phyloP scores from a whole-genome alignment of 2,888 invertebrate species.

The Drosophila recens region DNA sequence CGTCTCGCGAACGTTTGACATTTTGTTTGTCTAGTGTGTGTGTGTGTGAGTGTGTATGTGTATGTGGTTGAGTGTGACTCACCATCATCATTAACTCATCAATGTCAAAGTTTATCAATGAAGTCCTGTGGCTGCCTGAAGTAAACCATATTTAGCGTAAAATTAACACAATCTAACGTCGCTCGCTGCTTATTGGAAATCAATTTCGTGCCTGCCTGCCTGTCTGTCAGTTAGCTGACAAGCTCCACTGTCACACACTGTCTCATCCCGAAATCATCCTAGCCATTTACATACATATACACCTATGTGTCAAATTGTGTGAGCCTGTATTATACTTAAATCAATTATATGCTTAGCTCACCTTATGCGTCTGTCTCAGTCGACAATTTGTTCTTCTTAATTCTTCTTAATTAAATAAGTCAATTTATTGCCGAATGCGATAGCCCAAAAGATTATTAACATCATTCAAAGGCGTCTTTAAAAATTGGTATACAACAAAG shows the following conservation, averaged over 20 bases:
- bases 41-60: conserved; percentile 16
- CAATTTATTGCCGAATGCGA: conserved; percentile 45
- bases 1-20: conserved; percentile 47
- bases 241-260: conserved; percentile 40
- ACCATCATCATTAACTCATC: conserved; percentile 82
- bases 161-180: conserved; percentile 76
- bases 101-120: conserved; percentile 80
- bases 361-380: conserved; percentile 21
- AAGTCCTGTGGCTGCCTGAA: conserved; percentile 48
- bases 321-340: conserved; percentile 54
- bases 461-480: background rate
- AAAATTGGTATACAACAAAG: background rate
- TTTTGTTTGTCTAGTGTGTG: conserved; percentile 51
- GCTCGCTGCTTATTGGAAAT: conserved; percentile 72
- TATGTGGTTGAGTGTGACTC: conserved; percentile 29
- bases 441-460: background rate
- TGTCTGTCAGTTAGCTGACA: conserved; percentile 48
- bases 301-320: conserved; percentile 4
- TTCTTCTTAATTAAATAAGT: conserved; percentile 48
- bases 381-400: conserved; percentile 4
- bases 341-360: conserved; percentile 73
- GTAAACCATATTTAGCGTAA: conserved; percentile 80
- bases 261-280: conserved; percentile 16
- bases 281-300: conserved; percentile 4
- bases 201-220: conserved; percentile 69